phyloP scores from a whole-genome alignment of 2,888 invertebrate species.

The Frankliniella intonsa region DNA sequence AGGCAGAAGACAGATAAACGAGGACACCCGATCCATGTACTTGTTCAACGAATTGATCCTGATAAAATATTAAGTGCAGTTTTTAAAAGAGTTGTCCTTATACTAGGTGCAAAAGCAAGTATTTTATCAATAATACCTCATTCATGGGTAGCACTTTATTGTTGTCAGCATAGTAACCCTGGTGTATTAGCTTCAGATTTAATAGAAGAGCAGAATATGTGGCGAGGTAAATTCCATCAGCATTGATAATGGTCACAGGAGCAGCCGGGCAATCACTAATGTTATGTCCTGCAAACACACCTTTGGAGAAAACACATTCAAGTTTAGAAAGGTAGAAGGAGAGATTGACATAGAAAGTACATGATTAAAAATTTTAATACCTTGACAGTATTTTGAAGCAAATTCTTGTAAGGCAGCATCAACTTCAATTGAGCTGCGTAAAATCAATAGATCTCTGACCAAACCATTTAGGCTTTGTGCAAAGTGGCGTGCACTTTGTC shows the following conservation, averaged over 20 bases:
- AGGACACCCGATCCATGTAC: constrained; percentile 88
- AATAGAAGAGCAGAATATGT: constrained; percentile 80
- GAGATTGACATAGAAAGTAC: constrained; percentile 17
- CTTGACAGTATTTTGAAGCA: constrained; percentile 66
- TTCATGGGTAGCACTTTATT: constrained; percentile 49
- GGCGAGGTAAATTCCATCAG: constrained; percentile 89
- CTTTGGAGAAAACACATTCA: constrained; percentile 25
- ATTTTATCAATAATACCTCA: constrained; percentile 46
- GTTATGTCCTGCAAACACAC: constrained; percentile 28
- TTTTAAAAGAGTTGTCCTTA: constrained; percentile 16
- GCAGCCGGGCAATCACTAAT: constrained; percentile 27
- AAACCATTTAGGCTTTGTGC: constrained; percentile 71
- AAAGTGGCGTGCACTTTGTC: constrained; percentile 81
- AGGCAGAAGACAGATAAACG: constrained; percentile 87
- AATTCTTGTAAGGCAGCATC: constrained; percentile 90
- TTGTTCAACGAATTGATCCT: constrained; percentile 88
- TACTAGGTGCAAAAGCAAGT: constrained; percentile 25
- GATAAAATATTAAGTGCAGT: constrained; percentile 29
- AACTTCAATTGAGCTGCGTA: constrained; percentile 74
- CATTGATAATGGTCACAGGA: constrained; percentile 72
- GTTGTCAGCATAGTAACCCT: constrained; percentile 63
- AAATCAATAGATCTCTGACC: constrained; percentile 67
- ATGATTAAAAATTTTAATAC: constrained; percentile 20
- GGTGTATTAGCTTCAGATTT: constrained; percentile 71
- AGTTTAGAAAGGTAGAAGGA: constrained; percentile 35